phyloP scores from a whole-genome alignment of 2,888 invertebrate genomes.

The Cyrtodaria siliqua region DNA sequence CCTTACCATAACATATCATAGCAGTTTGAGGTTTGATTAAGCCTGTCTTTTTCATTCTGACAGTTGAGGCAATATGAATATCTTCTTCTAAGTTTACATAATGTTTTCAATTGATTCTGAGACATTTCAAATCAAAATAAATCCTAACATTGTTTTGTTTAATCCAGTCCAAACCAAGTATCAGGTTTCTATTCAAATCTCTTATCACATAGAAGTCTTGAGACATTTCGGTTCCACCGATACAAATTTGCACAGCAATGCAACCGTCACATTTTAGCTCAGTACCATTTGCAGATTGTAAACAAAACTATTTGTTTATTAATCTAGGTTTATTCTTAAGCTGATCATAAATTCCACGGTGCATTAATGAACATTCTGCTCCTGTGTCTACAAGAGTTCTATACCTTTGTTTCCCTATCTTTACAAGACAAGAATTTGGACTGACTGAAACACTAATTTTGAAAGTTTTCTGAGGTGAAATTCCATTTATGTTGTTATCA shows the following conservation, averaged over 20 bases:
- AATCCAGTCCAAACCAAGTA: conserved; percentile 22
- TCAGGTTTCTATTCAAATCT: conserved; percentile 34
- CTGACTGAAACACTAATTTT: too few relatives aligned
- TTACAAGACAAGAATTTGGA: too few relatives aligned
- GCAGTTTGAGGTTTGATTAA: too few relatives aligned
- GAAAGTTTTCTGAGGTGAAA: too few relatives aligned
- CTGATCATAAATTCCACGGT: conserved; percentile 30
- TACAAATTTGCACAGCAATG: conserved; percentile 16
- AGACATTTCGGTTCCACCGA: conserved; percentile 24
- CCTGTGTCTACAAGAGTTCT: too few relatives aligned
- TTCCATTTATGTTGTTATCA: too few relatives aligned
- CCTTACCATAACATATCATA: conserved; percentile 18
- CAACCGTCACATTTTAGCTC: conserved; percentile 20
- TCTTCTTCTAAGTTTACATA: too few relatives aligned
- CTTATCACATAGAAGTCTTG: conserved; percentile 30
- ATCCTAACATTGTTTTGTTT: conserved; percentile 18
- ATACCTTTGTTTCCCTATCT: too few relatives aligned
- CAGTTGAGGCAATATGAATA: too few relatives aligned
- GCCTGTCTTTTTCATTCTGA: too few relatives aligned
- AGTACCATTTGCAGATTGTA: conserved; percentile 24
- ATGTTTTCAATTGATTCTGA: conserved; percentile 17
- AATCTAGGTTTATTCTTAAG: conserved; percentile 33
- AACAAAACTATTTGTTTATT: conserved; percentile 7
- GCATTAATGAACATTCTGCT: too few relatives aligned
- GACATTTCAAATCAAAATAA: conserved; percentile 40